Base-by-base conservation (phyloP, 1,140 invertebrate genomes). In the Hormaphis cornu region DNA sequence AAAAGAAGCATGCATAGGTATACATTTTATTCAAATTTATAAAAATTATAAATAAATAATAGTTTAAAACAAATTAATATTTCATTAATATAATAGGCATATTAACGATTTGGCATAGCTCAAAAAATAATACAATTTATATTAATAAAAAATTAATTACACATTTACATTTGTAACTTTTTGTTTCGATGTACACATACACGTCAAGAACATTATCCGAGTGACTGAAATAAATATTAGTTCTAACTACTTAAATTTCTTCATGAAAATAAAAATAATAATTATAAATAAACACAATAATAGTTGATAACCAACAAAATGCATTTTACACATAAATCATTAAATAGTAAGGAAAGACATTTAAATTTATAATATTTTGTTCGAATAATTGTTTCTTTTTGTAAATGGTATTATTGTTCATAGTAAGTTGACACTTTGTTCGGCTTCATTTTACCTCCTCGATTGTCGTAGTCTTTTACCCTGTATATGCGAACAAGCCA, bases 401-500 rank as follows among this genome's bases (percentile, higher is more conserved):
- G 22, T 14, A 46, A 28, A 63, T 14, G 12, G 2, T 35, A 66
- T 48, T 14, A 48, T 66, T 44, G 18, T 66, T 66, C 26, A 48
- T 66, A 48, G 9, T 48, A 48, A 20, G 26, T 46, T 63, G 37
- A 66, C 18, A 66, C 28, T 48, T 66, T 66, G 61, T 66, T 66
- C 14, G 61, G 44, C 28, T 66, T 66, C 61, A 66, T 66, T 50
- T 48, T 66, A 48, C 61, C 61, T 1, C 91, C 90, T 74, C 91
- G 80, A 78, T 95, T 95, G 70, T 86, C 85, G 72, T 94, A 81
- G 77, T 92, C 88, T 81, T 95, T 95, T 12, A 95, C 93, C 83
- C 92, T 93, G 78, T 96, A 96, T 75, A 96, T 95, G 73, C 93
- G 84, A 42, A 96, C 93, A 35, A 96, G 84, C 93, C 93, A 96